Percentiles rank a stretch among this genome's conserved stretches.
These are phyloP conservation scores for Acanthurus leucopareius DNA, from an alignment of 2,797 vertebrate genomes.

Conservation along the genomic window DNA sequence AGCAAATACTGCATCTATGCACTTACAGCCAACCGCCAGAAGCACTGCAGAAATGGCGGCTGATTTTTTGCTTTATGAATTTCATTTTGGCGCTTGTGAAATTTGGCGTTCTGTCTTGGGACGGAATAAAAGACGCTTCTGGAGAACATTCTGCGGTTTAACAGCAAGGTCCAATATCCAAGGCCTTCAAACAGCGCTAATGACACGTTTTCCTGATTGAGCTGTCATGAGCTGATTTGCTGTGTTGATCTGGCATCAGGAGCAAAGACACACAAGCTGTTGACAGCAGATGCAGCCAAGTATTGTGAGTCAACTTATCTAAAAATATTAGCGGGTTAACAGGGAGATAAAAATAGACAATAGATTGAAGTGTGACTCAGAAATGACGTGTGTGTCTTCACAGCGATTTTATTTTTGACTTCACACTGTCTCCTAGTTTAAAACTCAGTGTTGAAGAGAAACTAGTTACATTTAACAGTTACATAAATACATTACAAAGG, in stretches of 20 bases:
- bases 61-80: conserved; percentile 27
- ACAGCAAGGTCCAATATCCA: conserved; percentile 43
- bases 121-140: conserved; percentile 45
- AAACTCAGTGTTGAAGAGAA: background rate
- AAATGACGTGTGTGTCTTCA: conserved; percentile 11
- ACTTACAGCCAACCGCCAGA: conserved; percentile 41
- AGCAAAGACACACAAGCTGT: conserved; percentile 64
- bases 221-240: conserved; percentile 59
- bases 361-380: conserved; percentile 13
- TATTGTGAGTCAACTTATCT: conserved; percentile 54
- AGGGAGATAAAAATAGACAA: conserved; percentile 53
- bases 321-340: conserved; percentile 65
- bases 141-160: conserved; percentile 52
- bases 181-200: conserved; percentile 55
- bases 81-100: conserved; percentile 42
- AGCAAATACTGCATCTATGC: background rate
- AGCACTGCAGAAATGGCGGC: conserved; percentile 23
- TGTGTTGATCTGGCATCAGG: conserved; percentile 54
- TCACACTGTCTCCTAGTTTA: background rate
- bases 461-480: too few relatives aligned
- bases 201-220: conserved; percentile 50
- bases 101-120: conserved; percentile 41
- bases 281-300: conserved; percentile 53
- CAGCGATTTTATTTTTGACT: conserved; percentile 5
- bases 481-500: too few relatives aligned